Evolutionary conservation across 2,888 invertebrate species (phyloP), one percentile per base, ranked within the genome.

Genomic region (Acanthococcus lagerstroemiae): DNA sequence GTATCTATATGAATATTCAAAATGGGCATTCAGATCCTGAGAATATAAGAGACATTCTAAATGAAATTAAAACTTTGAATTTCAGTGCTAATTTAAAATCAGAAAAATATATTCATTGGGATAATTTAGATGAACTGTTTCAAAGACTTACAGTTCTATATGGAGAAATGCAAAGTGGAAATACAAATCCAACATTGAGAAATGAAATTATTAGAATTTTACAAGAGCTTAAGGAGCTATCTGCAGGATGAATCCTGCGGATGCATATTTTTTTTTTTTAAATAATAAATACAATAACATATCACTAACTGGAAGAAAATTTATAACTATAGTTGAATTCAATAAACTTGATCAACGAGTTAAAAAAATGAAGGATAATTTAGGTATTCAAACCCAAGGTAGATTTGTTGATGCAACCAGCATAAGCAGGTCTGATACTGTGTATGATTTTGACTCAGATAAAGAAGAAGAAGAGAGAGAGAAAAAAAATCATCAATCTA

Each of bases 201-300:
- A 55, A 55, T 17, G 55, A 55, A n/a, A 55, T 55, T 25, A 27
- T 55, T n/a, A 55, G 25, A 12, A 55, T 55, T 55, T 24, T 55
- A 17, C 55, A 55, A 55, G 55, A 55, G 21, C 17, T 55, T 55
- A 25, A 27, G 17, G 55, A 55, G 27, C 7, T 55, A 5, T 55
- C 7, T n/a, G 5, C 48, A 48, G 19, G 19, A 48, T n/a, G 19
- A 48, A n/a, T n/a, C n/a, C n/a, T n/a, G n/a, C n/a, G n/a, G n/a
- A n/a, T n/a, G n/a, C n/a, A n/a, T n/a, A n/a, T 37, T n/a, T 37
- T n/a, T 37, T 37, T 37, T 9, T 37, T 37, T 15, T 9, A 37
- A 37, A 15, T n/a, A 37, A 37, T 37, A n/a, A n/a, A n/a, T n/a
- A n/a, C n/a, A n/a, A n/a, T n/a, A n/a, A n/a, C n/a, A n/a, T n/a